Percentiles rank a stretch among this genome's conserved stretches.
Conservation (phyloP, 2,113 vertebrate genomes). For the Astur gentilis region DNA sequence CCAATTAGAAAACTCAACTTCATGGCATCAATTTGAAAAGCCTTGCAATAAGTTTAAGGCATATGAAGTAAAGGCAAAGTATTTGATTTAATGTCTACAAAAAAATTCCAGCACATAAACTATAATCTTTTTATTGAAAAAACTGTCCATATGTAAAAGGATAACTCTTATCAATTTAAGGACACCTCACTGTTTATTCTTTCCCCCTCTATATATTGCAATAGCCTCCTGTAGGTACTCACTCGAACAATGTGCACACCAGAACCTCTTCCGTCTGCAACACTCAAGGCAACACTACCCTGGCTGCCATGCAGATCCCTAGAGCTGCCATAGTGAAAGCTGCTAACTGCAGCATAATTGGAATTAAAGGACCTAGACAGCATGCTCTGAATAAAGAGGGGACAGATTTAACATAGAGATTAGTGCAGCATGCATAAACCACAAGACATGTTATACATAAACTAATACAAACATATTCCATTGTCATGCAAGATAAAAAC, state of each 20-base stretch:
- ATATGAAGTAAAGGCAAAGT: not conserved
- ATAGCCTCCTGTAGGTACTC: slow-evolving; percentile 82
- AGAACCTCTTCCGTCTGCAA: slow-evolving; percentile 44
- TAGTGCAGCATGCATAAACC: slow-evolving; percentile 65
- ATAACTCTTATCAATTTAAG: not conserved
- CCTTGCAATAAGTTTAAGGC: not conserved
- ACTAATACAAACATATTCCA: slow-evolving; percentile 56
- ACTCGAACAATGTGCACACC: slow-evolving; percentile 86
- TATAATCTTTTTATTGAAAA: not conserved
- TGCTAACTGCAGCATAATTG: slow-evolving; percentile 88
- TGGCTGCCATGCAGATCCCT: slow-evolving; percentile 75
- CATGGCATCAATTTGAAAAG: not conserved
- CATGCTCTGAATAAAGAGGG: slow-evolving; percentile 89
- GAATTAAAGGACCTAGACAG: slow-evolving; percentile 98
- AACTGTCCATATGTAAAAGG: not conserved
- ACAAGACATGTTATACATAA: slow-evolving; percentile 61
- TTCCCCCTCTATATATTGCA: not conserved
- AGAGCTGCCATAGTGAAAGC: slow-evolving; percentile 91
- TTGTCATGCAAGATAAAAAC: slow-evolving; percentile 63
- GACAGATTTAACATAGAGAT: slow-evolving; percentile 82
- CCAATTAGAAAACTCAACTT: not conserved
- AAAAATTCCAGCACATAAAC: not conserved
- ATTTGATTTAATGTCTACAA: not conserved
- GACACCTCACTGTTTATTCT: slow-evolving; percentile 1
- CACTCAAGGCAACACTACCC: too few relatives aligned